A percentile compares a stretch with the other conserved stretches of the same genome.
phyloP scores from a whole-genome alignment of 2,888 invertebrate genomes.

The Caenorhabditis sp. region DNA sequence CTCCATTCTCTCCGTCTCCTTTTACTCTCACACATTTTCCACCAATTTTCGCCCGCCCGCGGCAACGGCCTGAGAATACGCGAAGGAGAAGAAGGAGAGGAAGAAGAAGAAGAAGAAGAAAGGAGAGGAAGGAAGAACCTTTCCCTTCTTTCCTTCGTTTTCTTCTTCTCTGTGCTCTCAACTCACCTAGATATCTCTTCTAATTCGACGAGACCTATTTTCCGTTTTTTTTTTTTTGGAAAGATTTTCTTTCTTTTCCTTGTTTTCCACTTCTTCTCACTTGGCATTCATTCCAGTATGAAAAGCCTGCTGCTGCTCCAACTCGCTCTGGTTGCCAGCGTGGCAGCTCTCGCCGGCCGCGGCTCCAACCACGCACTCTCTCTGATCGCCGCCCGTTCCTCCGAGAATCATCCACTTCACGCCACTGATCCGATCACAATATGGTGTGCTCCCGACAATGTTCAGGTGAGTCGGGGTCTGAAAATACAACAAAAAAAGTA shows the following conservation, averaged over 20 bases:
- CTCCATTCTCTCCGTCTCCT: neutral
- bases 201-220: neutral
- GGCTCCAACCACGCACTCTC: conserved; percentile 37
- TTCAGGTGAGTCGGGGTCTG: conserved; percentile 54
- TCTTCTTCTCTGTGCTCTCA: neutral
- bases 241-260: neutral
- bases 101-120: neutral
- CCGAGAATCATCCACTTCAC: conserved; percentile 39
- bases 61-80: neutral
- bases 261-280: neutral
- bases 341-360: conserved; percentile 14
- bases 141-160: conserved; percentile 13
- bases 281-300: conserved; percentile 56
- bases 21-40: conserved; percentile 38
- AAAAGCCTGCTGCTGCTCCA: conserved; percentile 27
- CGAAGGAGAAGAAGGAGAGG: conserved; percentile 2
- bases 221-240: neutral
- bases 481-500: too few species aligned
- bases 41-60: conserved; percentile 47
- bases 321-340: conserved; percentile 8
- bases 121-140: neutral
- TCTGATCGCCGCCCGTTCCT: conserved; percentile 40
- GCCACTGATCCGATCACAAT: conserved; percentile 54
- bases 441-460: conserved; percentile 65
- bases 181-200: too few species aligned